Conservation (phyloP, 2,113 vertebrate genomes). For the Tachycineta bicolor region DNA sequence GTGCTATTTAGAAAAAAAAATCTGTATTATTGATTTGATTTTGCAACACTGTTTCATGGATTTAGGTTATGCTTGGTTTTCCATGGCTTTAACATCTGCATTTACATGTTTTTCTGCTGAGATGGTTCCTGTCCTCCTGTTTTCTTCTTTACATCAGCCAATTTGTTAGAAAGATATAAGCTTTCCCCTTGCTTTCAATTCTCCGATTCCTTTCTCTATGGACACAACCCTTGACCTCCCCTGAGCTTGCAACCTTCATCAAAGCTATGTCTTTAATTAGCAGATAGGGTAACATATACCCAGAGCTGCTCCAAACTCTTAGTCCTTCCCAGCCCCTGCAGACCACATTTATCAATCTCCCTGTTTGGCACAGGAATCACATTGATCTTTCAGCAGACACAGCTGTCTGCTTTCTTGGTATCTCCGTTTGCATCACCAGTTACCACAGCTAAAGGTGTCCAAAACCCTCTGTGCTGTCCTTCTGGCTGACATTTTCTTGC, state of each 20-base stretch:
- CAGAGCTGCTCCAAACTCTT: neutral
- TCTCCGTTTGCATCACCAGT: neutral
- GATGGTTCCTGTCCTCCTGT: neutral
- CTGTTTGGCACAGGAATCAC: neutral
- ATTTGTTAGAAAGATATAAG: neutral
- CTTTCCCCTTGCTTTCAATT: neutral
- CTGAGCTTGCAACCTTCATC: neutral
- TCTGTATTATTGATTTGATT: neutral
- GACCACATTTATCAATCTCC: neutral
- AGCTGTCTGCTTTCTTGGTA: neutral
- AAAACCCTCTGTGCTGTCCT: neutral
- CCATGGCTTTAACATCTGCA: neutral
- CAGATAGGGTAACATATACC: neutral
- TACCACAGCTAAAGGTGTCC: neutral
- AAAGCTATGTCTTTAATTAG: neutral
- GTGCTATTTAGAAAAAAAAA: neutral
- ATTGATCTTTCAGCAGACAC: conserved; percentile 18
- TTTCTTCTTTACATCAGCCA: neutral
- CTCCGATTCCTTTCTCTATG: neutral
- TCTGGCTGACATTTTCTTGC: neutral
- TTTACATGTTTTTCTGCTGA: neutral
- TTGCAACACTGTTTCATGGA: neutral
- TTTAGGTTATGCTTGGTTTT: conserved; percentile 1
- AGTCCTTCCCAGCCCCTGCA: neutral
- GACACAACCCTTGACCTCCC: neutral